Conservation (phyloP, 2,113 vertebrate species). For the Phrynosoma platyrhinos region DNA sequence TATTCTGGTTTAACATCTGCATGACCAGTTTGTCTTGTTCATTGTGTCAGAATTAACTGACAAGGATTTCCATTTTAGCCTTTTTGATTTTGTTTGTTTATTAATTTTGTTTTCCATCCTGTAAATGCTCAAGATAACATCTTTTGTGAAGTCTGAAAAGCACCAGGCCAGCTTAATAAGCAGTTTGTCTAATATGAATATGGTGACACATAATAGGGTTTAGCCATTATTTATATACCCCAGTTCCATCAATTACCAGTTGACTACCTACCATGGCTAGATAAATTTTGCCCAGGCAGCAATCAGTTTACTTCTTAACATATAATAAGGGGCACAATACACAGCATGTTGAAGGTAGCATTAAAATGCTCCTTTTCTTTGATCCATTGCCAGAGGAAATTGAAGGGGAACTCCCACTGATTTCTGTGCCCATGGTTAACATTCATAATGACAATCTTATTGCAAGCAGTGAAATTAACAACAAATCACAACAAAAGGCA, state of each 20-base stretch:
- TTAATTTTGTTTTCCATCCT: neutral
- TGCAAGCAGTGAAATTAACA: neutral
- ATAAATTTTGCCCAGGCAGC: constrained; percentile 19
- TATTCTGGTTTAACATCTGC: neutral
- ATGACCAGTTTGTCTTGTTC: neutral
- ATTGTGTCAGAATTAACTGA: neutral
- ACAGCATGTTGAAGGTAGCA: neutral
- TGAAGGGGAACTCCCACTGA: neutral
- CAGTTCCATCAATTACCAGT: neutral
- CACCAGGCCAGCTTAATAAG: neutral
- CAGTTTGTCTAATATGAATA: neutral
- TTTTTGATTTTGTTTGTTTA: neutral
- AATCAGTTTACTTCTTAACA: neutral
- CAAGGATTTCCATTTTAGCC: neutral
- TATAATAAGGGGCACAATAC: neutral
- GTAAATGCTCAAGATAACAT: neutral
- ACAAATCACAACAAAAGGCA: neutral
- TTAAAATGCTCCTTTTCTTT: neutral
- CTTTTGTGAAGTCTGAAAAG: neutral
- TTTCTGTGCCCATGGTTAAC: neutral
- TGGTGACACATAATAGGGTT: neutral
- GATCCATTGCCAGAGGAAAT: constrained; percentile 8
- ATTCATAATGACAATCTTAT: neutral
- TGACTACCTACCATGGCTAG: constrained; percentile 1
- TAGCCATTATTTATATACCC: neutral